A percentile compares a stretch with the other conserved stretches of the same genome.
Conservation (phyloP, 2,797 vertebrate species). For the Podarcis siculus region DNA sequence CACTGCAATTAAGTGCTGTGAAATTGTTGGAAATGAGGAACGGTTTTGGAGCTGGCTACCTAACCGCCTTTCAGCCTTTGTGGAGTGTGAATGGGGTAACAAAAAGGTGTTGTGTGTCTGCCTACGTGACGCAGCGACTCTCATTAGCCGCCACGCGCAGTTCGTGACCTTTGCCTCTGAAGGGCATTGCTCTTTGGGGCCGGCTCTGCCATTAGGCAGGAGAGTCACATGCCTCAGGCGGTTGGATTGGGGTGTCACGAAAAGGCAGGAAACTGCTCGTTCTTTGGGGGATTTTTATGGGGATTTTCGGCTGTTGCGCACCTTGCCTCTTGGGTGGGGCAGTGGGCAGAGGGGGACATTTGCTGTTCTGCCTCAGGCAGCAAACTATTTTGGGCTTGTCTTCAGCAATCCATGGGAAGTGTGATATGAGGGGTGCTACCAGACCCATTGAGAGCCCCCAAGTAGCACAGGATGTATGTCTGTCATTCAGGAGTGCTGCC, state of each 20-base stretch:
- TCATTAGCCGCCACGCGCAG: neutral
- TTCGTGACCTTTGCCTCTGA: neutral
- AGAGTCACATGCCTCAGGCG: neutral
- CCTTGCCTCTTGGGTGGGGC: neutral
- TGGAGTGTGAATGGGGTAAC: neutral
- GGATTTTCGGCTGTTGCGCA: neutral
- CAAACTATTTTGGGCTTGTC: too few species aligned
- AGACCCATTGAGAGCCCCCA: too few species aligned
- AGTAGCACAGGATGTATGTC: neutral
- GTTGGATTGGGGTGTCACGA: neutral
- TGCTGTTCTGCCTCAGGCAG: neutral
- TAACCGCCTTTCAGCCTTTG: neutral
- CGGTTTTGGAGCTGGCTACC: accelerated
- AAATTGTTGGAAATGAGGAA: neutral
- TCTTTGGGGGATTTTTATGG: neutral
- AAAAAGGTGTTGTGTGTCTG: neutral
- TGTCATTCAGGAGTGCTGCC: too few species aligned
- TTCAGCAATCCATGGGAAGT: neutral
- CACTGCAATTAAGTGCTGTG: neutral
- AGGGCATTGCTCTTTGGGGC: neutral
- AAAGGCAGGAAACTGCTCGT: neutral
- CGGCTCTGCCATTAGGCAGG: neutral
- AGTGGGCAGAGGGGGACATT: neutral
- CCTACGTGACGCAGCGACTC: neutral
- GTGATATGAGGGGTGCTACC: neutral